Conservation (phyloP, 2,113 vertebrate species). For the Isurus oxyrinchus region DNA sequence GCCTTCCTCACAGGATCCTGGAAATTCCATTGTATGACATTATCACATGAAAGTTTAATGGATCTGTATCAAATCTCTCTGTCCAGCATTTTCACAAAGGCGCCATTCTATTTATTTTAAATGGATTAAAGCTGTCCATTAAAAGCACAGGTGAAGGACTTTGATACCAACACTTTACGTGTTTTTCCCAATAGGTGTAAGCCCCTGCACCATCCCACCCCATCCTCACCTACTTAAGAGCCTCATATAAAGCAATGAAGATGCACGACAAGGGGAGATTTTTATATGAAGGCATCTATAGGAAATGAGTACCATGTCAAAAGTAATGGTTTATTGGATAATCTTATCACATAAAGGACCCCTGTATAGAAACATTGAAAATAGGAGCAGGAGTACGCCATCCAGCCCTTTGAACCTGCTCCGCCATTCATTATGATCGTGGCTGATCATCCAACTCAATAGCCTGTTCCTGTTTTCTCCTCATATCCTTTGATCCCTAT, state of each 20-base stretch:
- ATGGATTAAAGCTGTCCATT: background rate
- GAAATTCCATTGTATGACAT: conserved; percentile 25
- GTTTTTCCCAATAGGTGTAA: background rate
- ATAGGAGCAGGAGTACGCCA: too few relatives aligned
- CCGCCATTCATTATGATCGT: too few relatives aligned
- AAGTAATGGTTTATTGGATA: background rate
- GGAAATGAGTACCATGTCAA: background rate
- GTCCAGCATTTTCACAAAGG: background rate
- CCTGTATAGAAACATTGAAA: background rate
- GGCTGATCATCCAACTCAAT: too few relatives aligned
- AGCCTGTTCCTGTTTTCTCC: too few relatives aligned
- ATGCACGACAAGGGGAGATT: background rate
- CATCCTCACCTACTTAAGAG: background rate
- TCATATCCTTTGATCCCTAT: too few relatives aligned
- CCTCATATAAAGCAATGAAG: background rate
- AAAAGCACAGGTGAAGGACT: conserved; percentile 17
- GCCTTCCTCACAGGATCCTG: background rate
- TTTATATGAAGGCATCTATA: background rate
- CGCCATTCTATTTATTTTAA: conserved; percentile 15
- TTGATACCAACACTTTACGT: background rate
- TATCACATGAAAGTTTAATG: conserved; percentile 28
- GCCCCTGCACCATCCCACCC: background rate
- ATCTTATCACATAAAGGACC: background rate
- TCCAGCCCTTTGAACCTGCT: too few relatives aligned
- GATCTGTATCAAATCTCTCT: conserved; percentile 19